A percentile compares a stretch with the other conserved stretches of the same genome.
These are phyloP conservation scores for Falco berigora DNA, from an alignment of 2,797 vertebrate genomes.

Conservation along the genomic window DNA sequence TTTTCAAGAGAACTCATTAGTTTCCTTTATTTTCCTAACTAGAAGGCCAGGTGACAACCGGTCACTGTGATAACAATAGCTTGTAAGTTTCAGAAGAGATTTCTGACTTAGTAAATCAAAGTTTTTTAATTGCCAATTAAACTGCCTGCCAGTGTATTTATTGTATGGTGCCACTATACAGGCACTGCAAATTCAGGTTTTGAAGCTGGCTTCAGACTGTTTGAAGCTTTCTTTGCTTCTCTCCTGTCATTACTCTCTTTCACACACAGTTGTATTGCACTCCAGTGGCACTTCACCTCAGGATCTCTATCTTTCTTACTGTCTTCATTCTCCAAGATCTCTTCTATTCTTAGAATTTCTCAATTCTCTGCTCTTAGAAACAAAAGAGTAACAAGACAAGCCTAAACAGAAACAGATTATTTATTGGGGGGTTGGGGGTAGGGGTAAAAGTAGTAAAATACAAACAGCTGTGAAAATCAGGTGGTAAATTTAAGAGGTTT, in stretches of 20 bases:
- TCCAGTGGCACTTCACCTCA: background rate
- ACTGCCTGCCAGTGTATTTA: background rate
- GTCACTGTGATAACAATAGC: background rate
- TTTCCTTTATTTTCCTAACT: background rate
- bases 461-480: background rate
- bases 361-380: background rate
- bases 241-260: background rate
- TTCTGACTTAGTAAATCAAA: constrained; percentile 24
- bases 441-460: background rate
- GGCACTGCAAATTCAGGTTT: background rate
- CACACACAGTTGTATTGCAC: background rate
- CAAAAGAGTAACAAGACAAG: background rate
- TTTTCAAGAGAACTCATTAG: background rate
- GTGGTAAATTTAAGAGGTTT: background rate
- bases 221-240: background rate
- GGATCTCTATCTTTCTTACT: background rate
- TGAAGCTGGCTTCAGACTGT: background rate
- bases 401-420: background rate
- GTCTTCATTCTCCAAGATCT: background rate
- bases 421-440: background rate
- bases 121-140: constrained; percentile 8
- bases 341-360: background rate
- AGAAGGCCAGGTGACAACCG: background rate
- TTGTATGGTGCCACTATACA: background rate
- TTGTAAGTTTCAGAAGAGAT: background rate